A percentile compares a stretch with the other conserved stretches of the same genome.
phyloP scores from a whole-genome alignment of 2,888 invertebrate species.

The Cactoblastis cactorum region DNA sequence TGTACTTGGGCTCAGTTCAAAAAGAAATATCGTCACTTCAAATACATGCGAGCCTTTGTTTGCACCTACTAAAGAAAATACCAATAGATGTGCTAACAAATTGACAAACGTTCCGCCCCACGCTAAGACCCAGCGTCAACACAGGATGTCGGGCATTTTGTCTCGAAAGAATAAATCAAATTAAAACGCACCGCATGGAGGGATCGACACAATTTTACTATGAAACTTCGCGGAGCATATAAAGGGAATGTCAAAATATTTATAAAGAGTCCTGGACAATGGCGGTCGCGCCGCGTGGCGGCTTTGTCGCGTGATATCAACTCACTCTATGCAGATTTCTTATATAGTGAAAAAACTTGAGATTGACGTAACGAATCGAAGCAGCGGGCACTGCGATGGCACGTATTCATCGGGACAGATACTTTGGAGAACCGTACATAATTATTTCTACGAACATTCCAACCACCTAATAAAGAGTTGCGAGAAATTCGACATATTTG shows the following conservation, averaged over 20 bases:
- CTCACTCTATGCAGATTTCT: conserved; percentile 74
- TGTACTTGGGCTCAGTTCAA: conserved; percentile 1
- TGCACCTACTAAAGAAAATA: conserved; percentile 60
- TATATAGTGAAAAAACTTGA: conserved; percentile 61
- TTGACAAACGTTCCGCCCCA: conserved; percentile 63
- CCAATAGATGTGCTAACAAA: conserved; percentile 71
- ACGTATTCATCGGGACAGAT: conserved; percentile 54
- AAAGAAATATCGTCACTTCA: conserved; percentile 45
- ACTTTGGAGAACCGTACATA: conserved; percentile 69
- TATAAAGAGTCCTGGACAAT: conserved; percentile 76
- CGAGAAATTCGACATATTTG: conserved; percentile 50
- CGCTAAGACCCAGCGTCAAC: conserved; percentile 33
- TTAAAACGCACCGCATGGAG: conserved; percentile 70
- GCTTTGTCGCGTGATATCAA: conserved; percentile 70
- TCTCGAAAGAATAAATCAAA: conserved; percentile 75
- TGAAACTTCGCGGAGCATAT: conserved; percentile 66
- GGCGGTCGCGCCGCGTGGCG: conserved; percentile 52
- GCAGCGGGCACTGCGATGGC: conserved; percentile 63
- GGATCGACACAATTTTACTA: conserved; percentile 70
- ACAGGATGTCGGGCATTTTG: conserved; percentile 69
- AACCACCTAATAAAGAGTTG: conserved; percentile 67
- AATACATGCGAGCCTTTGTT: conserved; percentile 57
- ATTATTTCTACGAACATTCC: conserved; percentile 69
- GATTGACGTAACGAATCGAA: conserved; percentile 77
- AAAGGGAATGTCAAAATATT: conserved; percentile 78